Conservation (phyloP, 2,797 vertebrate genomes). For the Crotalus adamanteus region DNA sequence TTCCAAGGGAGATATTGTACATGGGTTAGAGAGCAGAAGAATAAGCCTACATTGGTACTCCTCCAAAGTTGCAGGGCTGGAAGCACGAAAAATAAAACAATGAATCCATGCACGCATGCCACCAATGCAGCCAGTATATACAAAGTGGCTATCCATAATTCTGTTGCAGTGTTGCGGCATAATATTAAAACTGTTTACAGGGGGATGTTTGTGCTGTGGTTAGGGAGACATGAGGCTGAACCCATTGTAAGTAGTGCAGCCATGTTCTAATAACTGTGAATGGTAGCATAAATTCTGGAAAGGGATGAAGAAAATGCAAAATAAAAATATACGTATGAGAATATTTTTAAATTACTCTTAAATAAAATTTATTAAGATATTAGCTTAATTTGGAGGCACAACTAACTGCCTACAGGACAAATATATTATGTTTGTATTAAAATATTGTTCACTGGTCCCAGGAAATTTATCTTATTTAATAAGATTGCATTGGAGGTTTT, state of each 20-base stretch:
- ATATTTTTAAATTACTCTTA: conserved; percentile 28
- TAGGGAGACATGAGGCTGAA: background rate
- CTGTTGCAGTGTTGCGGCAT: background rate
- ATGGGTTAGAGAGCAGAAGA: background rate
- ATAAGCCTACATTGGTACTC: background rate
- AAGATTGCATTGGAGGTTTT: conserved; percentile 61
- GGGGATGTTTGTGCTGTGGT: background rate
- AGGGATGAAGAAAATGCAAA: conserved; percentile 11
- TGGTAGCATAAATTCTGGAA: background rate
- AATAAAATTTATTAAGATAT: conserved; percentile 41
- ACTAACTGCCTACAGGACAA: conserved; percentile 36
- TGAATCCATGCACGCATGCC: background rate
- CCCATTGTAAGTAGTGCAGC: background rate
- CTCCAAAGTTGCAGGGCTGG: background rate
- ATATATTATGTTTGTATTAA: conserved; percentile 51
- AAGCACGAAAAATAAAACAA: background rate
- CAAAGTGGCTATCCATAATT: background rate
- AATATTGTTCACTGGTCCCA: conserved; percentile 49
- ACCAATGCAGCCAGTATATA: background rate
- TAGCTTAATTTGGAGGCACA: conserved; percentile 31
- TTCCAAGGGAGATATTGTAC: background rate
- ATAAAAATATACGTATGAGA: background rate
- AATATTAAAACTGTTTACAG: background rate
- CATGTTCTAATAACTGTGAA: background rate
- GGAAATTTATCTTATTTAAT: conserved; percentile 66